phyloP scores from a whole-genome alignment of 2,888 invertebrate genomes.

The Lycaena phlaeas region DNA sequence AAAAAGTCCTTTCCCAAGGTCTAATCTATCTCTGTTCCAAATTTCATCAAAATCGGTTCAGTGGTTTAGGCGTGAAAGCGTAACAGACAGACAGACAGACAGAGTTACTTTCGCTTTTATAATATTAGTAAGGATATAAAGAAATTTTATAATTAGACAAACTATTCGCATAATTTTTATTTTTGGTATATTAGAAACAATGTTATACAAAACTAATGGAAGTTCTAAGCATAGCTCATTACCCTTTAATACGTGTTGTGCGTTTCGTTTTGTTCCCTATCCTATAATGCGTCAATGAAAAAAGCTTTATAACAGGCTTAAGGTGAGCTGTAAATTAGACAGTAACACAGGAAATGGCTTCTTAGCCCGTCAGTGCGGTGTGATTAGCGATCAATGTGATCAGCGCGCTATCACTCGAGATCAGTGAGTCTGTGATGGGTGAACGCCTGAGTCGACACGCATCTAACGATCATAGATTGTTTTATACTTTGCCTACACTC shows the following conservation, averaged over 20 bases:
- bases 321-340: constrained; percentile 67
- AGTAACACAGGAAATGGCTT: constrained; percentile 66
- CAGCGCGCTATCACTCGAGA: constrained; percentile 54
- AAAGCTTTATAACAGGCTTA: constrained; percentile 20
- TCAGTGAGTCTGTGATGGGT: constrained; percentile 47
- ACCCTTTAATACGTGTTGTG: constrained; percentile 2
- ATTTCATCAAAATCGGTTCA: too few species aligned
- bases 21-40: too few species aligned
- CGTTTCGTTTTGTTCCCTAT: constrained; percentile 1
- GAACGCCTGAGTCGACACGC: constrained; percentile 31
- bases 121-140: too few species aligned
- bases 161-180: too few species aligned
- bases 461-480: background rate
- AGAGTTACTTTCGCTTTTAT: too few species aligned
- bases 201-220: background rate
- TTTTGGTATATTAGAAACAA: too few species aligned
- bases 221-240: background rate
- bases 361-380: constrained; percentile 58
- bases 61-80: too few species aligned
- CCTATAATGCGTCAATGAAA: background rate
- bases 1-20: too few species aligned
- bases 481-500: background rate
- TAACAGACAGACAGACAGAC: too few species aligned
- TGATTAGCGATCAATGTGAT: constrained; percentile 63
- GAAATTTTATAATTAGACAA: too few species aligned